Evolutionary conservation across 1,140 invertebrate species (phyloP).

Genomic region (Leucophenga varia): DNA sequence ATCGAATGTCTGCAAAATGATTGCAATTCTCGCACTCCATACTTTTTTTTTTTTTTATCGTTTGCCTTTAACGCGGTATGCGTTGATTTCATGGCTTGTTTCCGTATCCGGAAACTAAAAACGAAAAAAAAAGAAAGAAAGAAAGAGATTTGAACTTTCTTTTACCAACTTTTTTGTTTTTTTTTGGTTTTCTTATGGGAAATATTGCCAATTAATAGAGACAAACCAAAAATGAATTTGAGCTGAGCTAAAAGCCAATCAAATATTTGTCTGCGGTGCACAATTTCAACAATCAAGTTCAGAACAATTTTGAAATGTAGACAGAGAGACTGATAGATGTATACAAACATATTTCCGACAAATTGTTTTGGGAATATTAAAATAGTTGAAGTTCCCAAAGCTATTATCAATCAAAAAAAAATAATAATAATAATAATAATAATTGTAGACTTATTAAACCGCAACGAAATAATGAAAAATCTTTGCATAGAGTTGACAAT

Average conservation of each 20-base stretch:
- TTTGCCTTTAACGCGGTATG: no score
- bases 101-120: no score
- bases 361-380: constrained; percentile 38
- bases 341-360: constrained; percentile 11
- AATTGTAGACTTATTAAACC: no score
- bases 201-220: constrained; percentile 41
- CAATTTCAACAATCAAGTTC: no score
- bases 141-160: no score
- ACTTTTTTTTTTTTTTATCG: constrained; percentile 12
- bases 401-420: no score
- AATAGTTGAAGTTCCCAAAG: constrained; percentile 23
- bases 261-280: constrained; percentile 52
- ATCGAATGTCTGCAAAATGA: not conserved
- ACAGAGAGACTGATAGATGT: not conserved
- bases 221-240: no score
- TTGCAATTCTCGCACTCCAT: constrained; percentile 19
- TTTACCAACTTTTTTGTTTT: constrained; percentile 3
- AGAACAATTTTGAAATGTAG: constrained; percentile 11
- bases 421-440: no score
- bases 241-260: constrained; percentile 18
- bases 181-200: constrained; percentile 11
- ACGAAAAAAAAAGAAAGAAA: no score
- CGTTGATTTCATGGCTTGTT: no score
- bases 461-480: no score
- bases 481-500: no score